A percentile compares a stretch with the other conserved stretches of the same genome.
Evolutionary conservation across 2,797 vertebrate genomes (phyloP).

Genomic region (Silurus lanzhouensis): DNA sequence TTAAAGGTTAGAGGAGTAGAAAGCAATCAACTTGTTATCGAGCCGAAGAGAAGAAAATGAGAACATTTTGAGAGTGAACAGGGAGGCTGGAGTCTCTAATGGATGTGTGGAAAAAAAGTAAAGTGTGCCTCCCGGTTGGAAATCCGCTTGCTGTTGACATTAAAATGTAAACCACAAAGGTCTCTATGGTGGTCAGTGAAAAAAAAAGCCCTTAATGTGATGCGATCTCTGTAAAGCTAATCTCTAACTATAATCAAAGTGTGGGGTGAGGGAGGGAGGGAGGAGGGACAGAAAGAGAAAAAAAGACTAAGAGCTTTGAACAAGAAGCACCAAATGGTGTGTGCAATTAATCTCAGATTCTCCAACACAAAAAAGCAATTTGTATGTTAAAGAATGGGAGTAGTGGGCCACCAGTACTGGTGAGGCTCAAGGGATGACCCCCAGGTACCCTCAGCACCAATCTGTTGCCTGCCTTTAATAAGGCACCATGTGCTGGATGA

Average conservation of each 20-base stretch:
- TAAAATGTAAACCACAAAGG: conserved; percentile 58
- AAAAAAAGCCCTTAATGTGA: conserved; percentile 58
- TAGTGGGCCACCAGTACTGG: conserved; percentile 49
- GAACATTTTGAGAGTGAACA: conserved; percentile 20
- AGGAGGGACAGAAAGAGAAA: background rate
- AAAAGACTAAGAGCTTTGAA: conserved; percentile 65
- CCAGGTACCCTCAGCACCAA: conserved; percentile 64
- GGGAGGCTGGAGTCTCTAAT: conserved; percentile 42
- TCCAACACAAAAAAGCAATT: conserved; percentile 77
- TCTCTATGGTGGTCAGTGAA: conserved; percentile 46
- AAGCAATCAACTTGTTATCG: conserved; percentile 38
- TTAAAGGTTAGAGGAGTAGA: conserved; percentile 16
- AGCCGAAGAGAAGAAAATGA: conserved; percentile 33
- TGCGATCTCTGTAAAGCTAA: conserved; percentile 67
- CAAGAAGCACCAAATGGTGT: conserved; percentile 70
- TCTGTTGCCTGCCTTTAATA: conserved; percentile 67
- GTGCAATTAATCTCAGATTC: conserved; percentile 76
- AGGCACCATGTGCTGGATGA: conserved; percentile 59
- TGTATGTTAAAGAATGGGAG: conserved; percentile 76
- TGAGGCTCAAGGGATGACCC: conserved; percentile 57
- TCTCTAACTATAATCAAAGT: conserved; percentile 71
- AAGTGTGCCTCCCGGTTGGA: conserved; percentile 47
- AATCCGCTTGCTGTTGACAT: conserved; percentile 54
- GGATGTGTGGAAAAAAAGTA: conserved; percentile 35
- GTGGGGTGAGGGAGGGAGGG: conserved; percentile 39